Evolutionary conservation across 2,888 invertebrate genomes (phyloP), one percentile per base, ranked within the genome.

Genomic region (Drosophila buzzatii): DNA sequence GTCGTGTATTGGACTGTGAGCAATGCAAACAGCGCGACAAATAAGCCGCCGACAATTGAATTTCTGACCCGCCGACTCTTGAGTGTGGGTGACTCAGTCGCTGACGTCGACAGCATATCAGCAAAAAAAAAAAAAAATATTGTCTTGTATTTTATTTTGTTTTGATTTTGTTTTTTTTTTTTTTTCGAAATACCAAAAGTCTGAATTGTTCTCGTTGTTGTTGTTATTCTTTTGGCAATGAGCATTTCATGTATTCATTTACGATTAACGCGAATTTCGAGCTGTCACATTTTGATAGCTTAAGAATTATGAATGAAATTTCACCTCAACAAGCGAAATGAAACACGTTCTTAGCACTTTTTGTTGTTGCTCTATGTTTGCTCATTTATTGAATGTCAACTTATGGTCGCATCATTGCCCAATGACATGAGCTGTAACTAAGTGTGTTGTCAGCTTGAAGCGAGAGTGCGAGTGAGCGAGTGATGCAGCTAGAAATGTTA

Each of bases 291-390:
- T 70, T 70, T 9, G n/a, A 20, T 23, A 56, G 70, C 63, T 76
- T 70, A 58, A 68, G 69, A 76, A 63, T 70, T 76, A 77, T 80
- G 77, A 77, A 77, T 80, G 77, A 80, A 80, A 77, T 77, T 77
- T 70, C 66, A 75, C 60, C 67, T 49, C 41, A 49, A 57, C 57
- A 42, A 35, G 47, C 44, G n/a, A 57, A 79, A 51, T 65, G 58
- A 52, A 76, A 79, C 76, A 79, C 76, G 76, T 76, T 76, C 76
- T 74, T 49, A 42, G 8, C 4, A 8, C 18, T 42, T 14, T 23
- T 39, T 39, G 14, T 42, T 42, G 56, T 76, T 49, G 16, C n/a
- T 49, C 5, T 49, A 10, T 5, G 5, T 52, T 12, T 35, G 37
- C n/a, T 55, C 51, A 44, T 68, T 69, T 60, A 73, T 57, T 78